Evolutionary conservation across 2,113 vertebrate genomes (phyloP), one percentile per base, ranked within the genome.

Genomic region (Mobula birostris): DNA sequence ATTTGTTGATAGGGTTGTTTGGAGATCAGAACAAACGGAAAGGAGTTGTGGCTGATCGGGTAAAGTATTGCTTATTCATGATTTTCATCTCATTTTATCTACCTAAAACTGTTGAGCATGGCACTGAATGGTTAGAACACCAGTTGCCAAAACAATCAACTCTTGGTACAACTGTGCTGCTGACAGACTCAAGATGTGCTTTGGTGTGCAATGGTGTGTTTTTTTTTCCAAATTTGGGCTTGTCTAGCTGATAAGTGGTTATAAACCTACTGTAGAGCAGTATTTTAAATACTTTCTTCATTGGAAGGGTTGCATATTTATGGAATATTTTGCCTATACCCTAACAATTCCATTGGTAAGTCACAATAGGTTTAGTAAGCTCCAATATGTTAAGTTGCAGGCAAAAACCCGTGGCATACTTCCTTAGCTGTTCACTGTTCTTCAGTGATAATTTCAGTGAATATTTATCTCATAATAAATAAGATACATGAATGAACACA

Each of bases 11-110:
- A 99, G 99, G 98, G 17, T 95, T 99, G 61, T 97, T 97, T 87
- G 98, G 98, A 82, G 98, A 99, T 95, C 96, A 97, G 1, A 96
- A 85, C 88, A 99, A 99, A 95, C 96, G 98, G 95, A 99, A 98
- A 94, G 97, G 96, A 68, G 96, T 98, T 7, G 97, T 99, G 83
- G 96, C 97, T 74, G 98, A 99, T 96, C 98, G 98, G 96, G 99
- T 99, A 94, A 96, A 97, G 85, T 90, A 32, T 66, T 66, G 29
- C 70, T 61, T 78, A 66, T 94, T 94, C 61, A 32, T 48, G 72
- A 56, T 12, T 27, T 78, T 48, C 61, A 9, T 91, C 56, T n/a
- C 68, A 19, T 83, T 27, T 79, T 56, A 66, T 83, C 29, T 21
- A 14, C 66, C 29, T 83, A 21, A 70, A 94, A 40, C 8, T 91